phyloP scores from a whole-genome alignment of 2,797 vertebrate genomes.

The Micrastur ruficollis region DNA sequence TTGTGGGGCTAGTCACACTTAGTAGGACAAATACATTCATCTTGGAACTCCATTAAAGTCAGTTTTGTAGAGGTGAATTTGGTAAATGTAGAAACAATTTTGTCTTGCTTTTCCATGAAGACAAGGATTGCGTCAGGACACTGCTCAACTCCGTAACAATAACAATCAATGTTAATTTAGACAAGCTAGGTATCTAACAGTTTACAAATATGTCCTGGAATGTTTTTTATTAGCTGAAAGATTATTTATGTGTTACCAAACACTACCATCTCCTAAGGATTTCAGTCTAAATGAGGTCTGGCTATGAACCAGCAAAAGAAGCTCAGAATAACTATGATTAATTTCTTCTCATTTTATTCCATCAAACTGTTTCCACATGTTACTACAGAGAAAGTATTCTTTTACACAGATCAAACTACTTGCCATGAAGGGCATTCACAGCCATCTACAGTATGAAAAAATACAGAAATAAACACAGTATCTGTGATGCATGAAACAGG shows the following conservation, averaged over 20 bases:
- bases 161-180: neutral
- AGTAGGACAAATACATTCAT: neutral
- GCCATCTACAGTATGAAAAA: slow-evolving; percentile 9
- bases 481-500: slow-evolving; percentile 22
- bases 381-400: slow-evolving; percentile 52
- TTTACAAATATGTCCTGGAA: neutral
- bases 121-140: neutral
- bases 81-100: neutral
- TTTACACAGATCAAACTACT: slow-evolving; percentile 23
- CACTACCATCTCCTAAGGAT: neutral
- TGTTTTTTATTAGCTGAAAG: neutral
- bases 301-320: slow-evolving; percentile 37
- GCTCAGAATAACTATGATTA: slow-evolving; percentile 66
- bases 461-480: slow-evolving; percentile 39
- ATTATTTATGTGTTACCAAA: slow-evolving; percentile 29
- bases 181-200: neutral
- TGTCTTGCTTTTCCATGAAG: neutral
- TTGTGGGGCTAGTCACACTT: neutral
- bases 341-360: slow-evolving; percentile 64
- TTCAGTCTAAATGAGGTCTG: slow-evolving; percentile 26
- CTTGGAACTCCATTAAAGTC: neutral
- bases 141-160: neutral
- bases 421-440: slow-evolving; percentile 36
- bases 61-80: neutral
- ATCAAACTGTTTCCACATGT: slow-evolving; percentile 70